Evolutionary conservation across 2,113 vertebrate species (phyloP).

Genomic region (Erythrolamprus reginae): DNA sequence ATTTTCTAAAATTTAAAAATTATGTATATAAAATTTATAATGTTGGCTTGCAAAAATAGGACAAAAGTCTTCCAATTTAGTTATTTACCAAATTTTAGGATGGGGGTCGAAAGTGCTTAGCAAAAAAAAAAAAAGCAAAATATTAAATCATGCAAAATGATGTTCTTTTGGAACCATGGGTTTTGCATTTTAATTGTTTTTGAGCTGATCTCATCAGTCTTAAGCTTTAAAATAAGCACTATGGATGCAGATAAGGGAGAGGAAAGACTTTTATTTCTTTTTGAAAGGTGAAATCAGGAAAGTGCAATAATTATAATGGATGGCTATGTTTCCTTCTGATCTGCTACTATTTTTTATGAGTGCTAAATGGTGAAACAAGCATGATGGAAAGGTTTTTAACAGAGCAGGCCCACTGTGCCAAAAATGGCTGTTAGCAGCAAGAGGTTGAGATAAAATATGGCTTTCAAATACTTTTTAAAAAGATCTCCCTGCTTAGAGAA

Average conservation of each 20-base stretch:
- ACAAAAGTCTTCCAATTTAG: constrained; percentile 35
- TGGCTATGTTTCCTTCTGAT: constrained; percentile 33
- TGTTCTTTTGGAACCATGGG: constrained; percentile 38
- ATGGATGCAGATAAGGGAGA: constrained; percentile 30
- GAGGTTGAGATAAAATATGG: constrained; percentile 10
- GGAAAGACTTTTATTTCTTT: not conserved
- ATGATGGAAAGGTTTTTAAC: constrained; percentile 24
- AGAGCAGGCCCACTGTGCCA: not conserved
- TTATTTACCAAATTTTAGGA: constrained; percentile 62
- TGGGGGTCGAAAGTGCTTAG: constrained; percentile 39
- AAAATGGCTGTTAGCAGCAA: constrained; percentile 4
- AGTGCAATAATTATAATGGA: constrained; percentile 33
- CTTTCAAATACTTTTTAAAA: not conserved
- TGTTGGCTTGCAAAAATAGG: constrained; percentile 32
- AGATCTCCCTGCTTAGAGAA: not conserved
- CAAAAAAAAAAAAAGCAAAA: constrained; percentile 18
- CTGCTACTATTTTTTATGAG: constrained; percentile 31
- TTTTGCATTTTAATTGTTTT: constrained; percentile 63
- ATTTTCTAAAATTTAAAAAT: too few species aligned
- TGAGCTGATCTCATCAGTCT: constrained; percentile 38
- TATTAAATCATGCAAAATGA: constrained; percentile 57
- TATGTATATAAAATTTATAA: too few species aligned
- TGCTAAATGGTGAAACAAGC: constrained; percentile 25
- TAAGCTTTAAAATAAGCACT: constrained; percentile 43
- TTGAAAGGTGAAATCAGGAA: constrained; percentile 36